Evolutionary conservation across 2,113 vertebrate genomes (phyloP), one percentile per base, ranked within the genome.

Genomic region (Rhinopomastus cyanomelas): DNA sequence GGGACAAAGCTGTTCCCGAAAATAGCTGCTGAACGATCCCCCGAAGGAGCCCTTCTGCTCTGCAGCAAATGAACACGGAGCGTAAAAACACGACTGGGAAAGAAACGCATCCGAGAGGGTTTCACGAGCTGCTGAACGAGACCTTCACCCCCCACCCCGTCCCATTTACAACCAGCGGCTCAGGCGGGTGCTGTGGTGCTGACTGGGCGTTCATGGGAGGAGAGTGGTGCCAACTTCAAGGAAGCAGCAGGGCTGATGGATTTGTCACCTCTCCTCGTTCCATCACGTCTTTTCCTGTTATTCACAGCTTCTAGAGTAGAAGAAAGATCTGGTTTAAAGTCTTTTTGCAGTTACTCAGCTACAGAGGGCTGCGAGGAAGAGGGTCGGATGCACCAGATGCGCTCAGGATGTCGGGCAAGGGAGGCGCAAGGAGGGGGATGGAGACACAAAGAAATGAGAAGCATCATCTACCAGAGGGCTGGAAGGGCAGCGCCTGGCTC

Each of bases 71-170:
- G 6, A 88, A 68, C 69, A 36, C 17, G 57, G 32, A 2, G 13
- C 3, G 16, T 39, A 32, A 34, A 66, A 19, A 46, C 53, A 22
- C 0, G 4, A 19, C 42, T 27, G n/a, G n/a, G n/a, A n/a, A n/a
- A 72, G 17, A 56, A 86, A 18, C 39, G 15, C 4, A 36, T 48
- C 37, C 3, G 1, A 18, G 21, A 52, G 46, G 16, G 18, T 59
- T 83, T 61, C n/a, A 42, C 64, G 46, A 23, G 19, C 48, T 18
- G 59, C n/a, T 68, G 30, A 80, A 51, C 4, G 14, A 52, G 29
- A 29, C 11, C 27, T 32, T 19, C 64, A 61, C 11, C 46, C 44
- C 21, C 61, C 82, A 5, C 9, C 25, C 21, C 4, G n/a, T n/a
- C 46, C 44, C 39, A 4, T 37, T 51, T 74, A n/a, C 21, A 18